Evolutionary conservation across 2,113 vertebrate species (phyloP), one percentile per base, ranked within the genome.

Genomic region (Haliaeetus leucogaster): DNA sequence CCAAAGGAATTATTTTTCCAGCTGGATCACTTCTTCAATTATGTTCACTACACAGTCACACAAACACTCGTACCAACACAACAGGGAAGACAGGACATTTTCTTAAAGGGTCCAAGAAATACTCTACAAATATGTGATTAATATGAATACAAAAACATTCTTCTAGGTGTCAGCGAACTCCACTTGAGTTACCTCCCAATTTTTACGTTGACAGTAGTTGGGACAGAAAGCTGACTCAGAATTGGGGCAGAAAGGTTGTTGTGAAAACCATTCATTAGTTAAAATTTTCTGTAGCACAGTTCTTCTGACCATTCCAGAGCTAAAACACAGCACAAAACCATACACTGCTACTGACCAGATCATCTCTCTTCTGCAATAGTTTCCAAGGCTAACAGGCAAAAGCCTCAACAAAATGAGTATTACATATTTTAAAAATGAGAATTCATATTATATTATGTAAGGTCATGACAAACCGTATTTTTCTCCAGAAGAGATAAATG

Each of bases 1-100:
- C 1, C 17, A 83, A 77, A 71, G 9, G 56, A 70, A 87, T 63
- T 94, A 45, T 82, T 91, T 94, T 90, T 94, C 52, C 85, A 95
- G 90, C 55, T 91, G 90, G 26, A 87, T 87, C 56, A 71, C 26
- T 67, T 74, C 70, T 91, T 29, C 61, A 71, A 2, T 74, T 85
- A n/a, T 42, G 23, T 30, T 87, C 50, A 59, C 42, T 62, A 53
- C 26, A 52, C 48, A 93, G 48, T 66, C 73, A 84, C 53, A 86
- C 30, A 87, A 94, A 90, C 61, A 76, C 25, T 63, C 62, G 19
- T 38, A 79, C 29, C 42, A 94, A 72, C 59, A 71, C 63, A 95
- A 91, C 25, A 74, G 15, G 27, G 29, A 91, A 87, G 38, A 67
- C 6, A 7, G n/a, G 26, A 32, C 30, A 73, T 82, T 67, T 94